Base-by-base conservation (phyloP, 2,888 invertebrate genomes). In the Temnothorax unifasciatus region DNA sequence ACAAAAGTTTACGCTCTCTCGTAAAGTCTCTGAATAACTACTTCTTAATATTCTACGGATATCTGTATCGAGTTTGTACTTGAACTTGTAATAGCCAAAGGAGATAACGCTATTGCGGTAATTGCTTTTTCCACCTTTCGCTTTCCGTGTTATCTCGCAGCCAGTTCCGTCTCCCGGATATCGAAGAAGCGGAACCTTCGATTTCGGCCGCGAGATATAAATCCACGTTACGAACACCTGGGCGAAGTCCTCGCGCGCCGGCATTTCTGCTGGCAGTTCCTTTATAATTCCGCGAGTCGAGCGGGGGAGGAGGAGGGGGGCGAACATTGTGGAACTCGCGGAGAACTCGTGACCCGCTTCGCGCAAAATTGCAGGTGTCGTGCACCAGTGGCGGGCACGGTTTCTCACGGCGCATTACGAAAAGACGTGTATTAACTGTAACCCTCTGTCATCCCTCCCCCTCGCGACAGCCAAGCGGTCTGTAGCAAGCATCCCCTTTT, bases 331-430 rank as follows among this genome's bases (percentile, higher is more conserved):
- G 34, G 79, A 71, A 79, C 79, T 79, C n/a, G 57, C 59, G 59
- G 21, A 34, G 69, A 69, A 69, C 79, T 59, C 59, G 59, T 71
- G 79, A 71, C 73, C 59, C 79, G 59, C 34, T 47, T 73, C 79
- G 73, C 79, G 47, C 79, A 73, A 81, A 81, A 81, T 81, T 81
- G 79, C 79, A 38, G 47, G 79, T 81, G 79, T 81, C 79, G 79
- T 11, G 73, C 71, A 71, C 79, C 59, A 38, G 25, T 50, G 73
- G 73, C 73, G 79, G 59, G 47, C 47, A 50, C 59, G 73, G 59
- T 81, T 81, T 81, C 79, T 81, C 79, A 81, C 59, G 79, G 18
- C 47, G 73, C 73, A 73, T 81, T 81, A 73, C 73, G 71, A 61
- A 71, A 81, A 38, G 73, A 79, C 79, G 79, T 81, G 47, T 81